These are phyloP conservation scores for Porphyrio hochstetteri DNA, from an alignment of 2,113 vertebrate species.

Conservation along the genomic window DNA sequence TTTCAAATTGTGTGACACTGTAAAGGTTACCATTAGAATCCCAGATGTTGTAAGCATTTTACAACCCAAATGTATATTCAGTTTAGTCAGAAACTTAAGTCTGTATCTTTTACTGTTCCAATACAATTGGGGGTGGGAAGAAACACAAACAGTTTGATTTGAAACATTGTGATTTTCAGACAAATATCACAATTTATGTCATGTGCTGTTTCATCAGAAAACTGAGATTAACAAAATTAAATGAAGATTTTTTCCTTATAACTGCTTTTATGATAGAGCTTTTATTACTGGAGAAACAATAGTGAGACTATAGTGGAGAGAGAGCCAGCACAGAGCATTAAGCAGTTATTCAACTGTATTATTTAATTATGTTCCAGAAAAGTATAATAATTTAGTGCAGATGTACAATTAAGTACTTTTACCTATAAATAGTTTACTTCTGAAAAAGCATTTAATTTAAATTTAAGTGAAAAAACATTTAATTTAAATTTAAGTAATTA, in stretches of 20 bases:
- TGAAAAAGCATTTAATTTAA: not conserved
- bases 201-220: not conserved
- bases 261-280: not conserved
- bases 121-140: not conserved
- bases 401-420: not conserved
- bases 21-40: not conserved
- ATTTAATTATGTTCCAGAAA: not conserved
- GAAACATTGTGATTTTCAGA: not conserved
- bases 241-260: not conserved
- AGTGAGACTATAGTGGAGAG: not conserved
- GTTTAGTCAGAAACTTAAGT: not conserved
- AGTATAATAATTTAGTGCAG: not conserved
- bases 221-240: not conserved
- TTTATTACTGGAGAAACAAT: not conserved
- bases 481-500: not conserved
- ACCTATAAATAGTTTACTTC: not conserved
- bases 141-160: not conserved
- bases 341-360: not conserved
- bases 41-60: not conserved
- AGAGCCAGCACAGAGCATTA: not conserved
- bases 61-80: not conserved
- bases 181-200: rapidly evolving
- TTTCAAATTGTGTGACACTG: not conserved
- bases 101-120: not conserved
- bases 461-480: not conserved